phyloP scores from a whole-genome alignment of 2,113 vertebrate species.

The Amblyornis subalaris region DNA sequence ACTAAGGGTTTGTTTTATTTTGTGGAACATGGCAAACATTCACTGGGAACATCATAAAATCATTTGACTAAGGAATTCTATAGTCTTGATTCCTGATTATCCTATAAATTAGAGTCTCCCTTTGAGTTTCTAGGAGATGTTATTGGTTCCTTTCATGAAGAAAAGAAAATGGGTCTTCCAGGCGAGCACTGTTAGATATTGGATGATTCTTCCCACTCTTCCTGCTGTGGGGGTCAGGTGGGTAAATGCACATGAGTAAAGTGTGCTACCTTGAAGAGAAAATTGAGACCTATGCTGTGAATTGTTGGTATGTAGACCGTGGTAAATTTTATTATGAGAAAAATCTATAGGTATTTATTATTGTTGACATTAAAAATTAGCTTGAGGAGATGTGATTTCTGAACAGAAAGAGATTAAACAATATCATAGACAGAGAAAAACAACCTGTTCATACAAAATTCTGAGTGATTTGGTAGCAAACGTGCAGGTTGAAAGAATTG shows the following conservation, averaged over 20 bases:
- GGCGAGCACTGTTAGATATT: neutral
- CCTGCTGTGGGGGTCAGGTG: neutral
- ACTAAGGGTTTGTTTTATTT: neutral
- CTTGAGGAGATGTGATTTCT: neutral
- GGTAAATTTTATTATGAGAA: neutral
- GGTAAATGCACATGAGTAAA: neutral
- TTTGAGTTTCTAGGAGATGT: neutral
- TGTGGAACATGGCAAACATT: neutral
- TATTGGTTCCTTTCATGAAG: neutral
- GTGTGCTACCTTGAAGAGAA: neutral
- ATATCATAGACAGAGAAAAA: neutral
- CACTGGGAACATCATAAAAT: neutral
- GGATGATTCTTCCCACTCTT: neutral
- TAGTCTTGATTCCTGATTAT: neutral
- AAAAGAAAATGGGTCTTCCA: neutral
- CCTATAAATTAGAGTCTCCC: neutral
- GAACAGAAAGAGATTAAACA: neutral
- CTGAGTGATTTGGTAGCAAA: neutral
- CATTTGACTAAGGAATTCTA: neutral
- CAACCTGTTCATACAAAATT: neutral
- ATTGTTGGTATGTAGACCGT: neutral
- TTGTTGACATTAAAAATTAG: neutral
- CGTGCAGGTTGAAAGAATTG: neutral
- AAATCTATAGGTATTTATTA: neutral
- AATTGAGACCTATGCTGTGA: neutral